Evolutionary conservation across 2,113 vertebrate genomes (phyloP).

Genomic region (Passer montanus): DNA sequence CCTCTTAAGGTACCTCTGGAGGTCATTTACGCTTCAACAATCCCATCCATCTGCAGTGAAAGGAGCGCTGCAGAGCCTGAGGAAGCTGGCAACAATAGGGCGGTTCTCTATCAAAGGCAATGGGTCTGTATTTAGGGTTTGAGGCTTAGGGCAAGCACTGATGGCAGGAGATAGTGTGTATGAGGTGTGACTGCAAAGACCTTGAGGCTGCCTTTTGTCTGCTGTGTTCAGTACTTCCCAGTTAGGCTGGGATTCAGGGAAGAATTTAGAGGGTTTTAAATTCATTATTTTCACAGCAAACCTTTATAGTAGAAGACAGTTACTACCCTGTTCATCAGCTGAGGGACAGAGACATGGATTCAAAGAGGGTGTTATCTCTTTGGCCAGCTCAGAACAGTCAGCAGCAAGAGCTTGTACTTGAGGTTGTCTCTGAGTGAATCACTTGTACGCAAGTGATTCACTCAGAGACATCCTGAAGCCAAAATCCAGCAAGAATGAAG

Average conservation of each 20-base stretch:
- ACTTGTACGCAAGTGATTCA: not conserved
- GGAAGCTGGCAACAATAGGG: not conserved
- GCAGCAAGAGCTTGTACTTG: not conserved
- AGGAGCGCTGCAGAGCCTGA: not conserved
- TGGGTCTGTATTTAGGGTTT: not conserved
- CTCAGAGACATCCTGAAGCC: not conserved
- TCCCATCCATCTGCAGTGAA: not conserved
- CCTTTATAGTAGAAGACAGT: not conserved
- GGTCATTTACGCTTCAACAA: not conserved
- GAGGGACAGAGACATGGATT: not conserved
- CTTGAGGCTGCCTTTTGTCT: not conserved
- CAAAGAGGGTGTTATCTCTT: fast-evolving
- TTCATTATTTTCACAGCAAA: not conserved
- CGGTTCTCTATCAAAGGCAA: not conserved
- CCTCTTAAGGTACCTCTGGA: not conserved
- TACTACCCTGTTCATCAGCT: not conserved
- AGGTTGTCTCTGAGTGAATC: too few relatives aligned
- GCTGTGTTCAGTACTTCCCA: not conserved
- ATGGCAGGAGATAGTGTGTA: not conserved
- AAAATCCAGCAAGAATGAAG: not conserved
- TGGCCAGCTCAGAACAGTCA: not conserved
- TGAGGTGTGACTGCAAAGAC: not conserved
- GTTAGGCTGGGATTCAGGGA: not conserved
- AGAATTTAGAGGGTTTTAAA: not conserved
- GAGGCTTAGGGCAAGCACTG: not conserved